These are phyloP conservation scores for Dasyprocta punctata DNA, from an alignment of 2,113 vertebrate genomes.

Conservation along the genomic window DNA sequence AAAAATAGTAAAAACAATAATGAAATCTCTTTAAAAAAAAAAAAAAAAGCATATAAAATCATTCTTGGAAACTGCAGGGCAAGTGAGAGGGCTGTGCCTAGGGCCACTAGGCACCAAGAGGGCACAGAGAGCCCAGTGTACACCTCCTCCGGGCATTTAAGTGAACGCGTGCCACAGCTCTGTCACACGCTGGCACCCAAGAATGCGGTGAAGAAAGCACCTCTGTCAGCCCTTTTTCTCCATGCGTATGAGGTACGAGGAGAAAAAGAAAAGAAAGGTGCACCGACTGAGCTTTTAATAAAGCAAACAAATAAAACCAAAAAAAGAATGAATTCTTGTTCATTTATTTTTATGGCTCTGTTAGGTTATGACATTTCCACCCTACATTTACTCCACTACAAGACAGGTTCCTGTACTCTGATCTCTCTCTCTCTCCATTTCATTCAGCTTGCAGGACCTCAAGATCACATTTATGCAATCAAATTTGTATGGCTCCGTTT, in stretches of 20 bases:
- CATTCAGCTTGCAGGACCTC: neutral
- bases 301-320: neutral
- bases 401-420: neutral
- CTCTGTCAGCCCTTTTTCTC: neutral
- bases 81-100: neutral
- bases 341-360: neutral
- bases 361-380: neutral
- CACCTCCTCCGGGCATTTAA: neutral
- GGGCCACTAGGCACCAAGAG: neutral
- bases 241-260: neutral
- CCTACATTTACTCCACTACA: neutral
- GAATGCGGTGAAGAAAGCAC: no score
- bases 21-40: neutral
- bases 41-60: neutral
- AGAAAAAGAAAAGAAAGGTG: neutral
- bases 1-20: neutral
- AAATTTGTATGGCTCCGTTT: neutral
- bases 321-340: neutral
- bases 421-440: neutral
- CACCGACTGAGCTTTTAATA: neutral
- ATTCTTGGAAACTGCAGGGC: neutral
- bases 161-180: no score
- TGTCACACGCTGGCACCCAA: no score
- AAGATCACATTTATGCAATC: neutral
- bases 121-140: rapidly evolving